phyloP scores from a whole-genome alignment of 2,797 vertebrate genomes.

The Oreochromis grahami region DNA sequence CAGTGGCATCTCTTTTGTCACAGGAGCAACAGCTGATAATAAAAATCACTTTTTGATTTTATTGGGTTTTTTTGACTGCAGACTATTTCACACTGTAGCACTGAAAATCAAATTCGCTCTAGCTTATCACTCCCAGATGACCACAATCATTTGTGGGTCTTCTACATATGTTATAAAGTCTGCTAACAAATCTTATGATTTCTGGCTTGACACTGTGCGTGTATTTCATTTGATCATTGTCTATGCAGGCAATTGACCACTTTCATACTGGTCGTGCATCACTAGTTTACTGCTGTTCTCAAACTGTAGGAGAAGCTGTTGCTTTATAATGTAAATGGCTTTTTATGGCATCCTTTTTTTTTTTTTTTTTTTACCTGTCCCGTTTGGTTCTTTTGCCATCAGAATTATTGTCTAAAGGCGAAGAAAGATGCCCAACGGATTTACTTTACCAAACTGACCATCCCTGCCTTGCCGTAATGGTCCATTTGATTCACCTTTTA shows the following conservation, averaged over 20 bases:
- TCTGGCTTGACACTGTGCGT: conserved; percentile 1
- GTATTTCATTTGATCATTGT: conserved; percentile 32
- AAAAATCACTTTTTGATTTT: neutral
- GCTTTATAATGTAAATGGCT: conserved; percentile 55
- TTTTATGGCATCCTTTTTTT: conserved; percentile 50
- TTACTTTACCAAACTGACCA: too few species aligned
- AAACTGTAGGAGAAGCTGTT: conserved; percentile 44
- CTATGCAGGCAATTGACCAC: conserved; percentile 33
- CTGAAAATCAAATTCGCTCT: neutral
- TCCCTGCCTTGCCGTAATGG: too few species aligned
- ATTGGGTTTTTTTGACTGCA: neutral
- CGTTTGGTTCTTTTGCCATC: too few species aligned
- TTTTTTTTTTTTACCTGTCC: too few species aligned
- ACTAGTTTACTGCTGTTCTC: conserved; percentile 49
- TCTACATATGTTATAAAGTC: neutral
- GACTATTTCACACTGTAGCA: neutral
- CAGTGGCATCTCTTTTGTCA: neutral
- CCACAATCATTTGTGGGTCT: neutral
- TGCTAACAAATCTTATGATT: neutral
- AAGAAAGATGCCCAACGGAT: too few species aligned
- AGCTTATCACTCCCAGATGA: neutral
- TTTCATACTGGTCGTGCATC: conserved; percentile 36
- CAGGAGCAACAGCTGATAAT: neutral
- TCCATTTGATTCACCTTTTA: too few species aligned
- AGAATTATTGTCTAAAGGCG: too few species aligned